Evolutionary conservation across 2,113 vertebrate genomes (phyloP).

Genomic region (Erythrolamprus reginae): DNA sequence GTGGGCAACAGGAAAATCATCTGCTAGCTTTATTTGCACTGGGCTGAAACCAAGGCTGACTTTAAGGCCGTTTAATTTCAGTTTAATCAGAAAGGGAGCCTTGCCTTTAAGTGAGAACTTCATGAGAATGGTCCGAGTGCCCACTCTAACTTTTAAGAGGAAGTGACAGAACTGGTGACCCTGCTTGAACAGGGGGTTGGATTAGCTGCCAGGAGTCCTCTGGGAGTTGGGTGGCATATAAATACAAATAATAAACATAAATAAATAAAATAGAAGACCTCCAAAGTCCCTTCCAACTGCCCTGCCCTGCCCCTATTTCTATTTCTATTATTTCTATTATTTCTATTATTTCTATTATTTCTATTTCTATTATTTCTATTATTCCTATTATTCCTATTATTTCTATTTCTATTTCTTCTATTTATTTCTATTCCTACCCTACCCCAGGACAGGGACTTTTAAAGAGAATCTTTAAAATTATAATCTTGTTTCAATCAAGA

Average conservation of each 20-base stretch:
- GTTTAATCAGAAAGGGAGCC: constrained; percentile 63
- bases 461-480: not conserved
- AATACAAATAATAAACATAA: too few relatives aligned
- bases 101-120: constrained; percentile 62
- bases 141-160: constrained; percentile 64
- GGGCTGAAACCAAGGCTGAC: constrained; percentile 65
- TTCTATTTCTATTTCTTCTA: too few relatives aligned
- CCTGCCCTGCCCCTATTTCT: too few relatives aligned
- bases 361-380: too few relatives aligned
- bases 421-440: not conserved
- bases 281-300: not conserved
- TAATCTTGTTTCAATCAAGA: not conserved
- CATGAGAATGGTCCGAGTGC: constrained; percentile 68
- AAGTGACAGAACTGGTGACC: constrained; percentile 50
- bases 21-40: constrained; percentile 57
- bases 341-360: not conserved
- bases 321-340: too few relatives aligned
- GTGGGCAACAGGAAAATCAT: constrained; percentile 41
- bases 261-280: too few relatives aligned
- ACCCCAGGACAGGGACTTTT: not conserved
- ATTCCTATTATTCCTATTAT: too few relatives aligned
- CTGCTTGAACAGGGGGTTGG: too few relatives aligned
- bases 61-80: constrained; percentile 66
- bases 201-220: too few relatives aligned
- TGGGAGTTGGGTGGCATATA: too few relatives aligned